phyloP scores from a whole-genome alignment of 2,113 vertebrate species.

The Alectura lathami region DNA sequence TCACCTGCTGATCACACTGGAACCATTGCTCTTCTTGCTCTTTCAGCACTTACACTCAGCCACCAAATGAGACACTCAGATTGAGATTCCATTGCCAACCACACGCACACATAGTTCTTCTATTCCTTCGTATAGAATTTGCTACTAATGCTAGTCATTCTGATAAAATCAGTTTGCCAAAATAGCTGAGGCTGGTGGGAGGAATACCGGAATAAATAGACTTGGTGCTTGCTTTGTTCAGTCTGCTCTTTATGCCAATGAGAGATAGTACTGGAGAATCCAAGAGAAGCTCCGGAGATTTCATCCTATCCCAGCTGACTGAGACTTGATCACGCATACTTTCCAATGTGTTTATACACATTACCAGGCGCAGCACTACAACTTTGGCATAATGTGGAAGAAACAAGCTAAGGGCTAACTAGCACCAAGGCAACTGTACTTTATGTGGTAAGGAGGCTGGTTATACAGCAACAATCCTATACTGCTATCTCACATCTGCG shows the following conservation, averaged over 20 bases:
- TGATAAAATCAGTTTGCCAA: neutral
- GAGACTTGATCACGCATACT: neutral
- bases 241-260: neutral
- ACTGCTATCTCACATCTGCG: neutral
- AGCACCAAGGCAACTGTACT: neutral
- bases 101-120: neutral
- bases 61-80: neutral
- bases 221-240: neutral
- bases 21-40: neutral
- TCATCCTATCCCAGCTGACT: neutral
- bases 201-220: neutral
- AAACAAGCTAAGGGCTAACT: neutral
- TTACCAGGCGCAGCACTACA: neutral
- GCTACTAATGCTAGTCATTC: neutral
- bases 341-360: neutral
- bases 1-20: neutral
- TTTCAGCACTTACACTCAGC: neutral
- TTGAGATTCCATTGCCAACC: neutral
- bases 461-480: neutral
- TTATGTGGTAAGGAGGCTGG: neutral
- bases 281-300: neutral
- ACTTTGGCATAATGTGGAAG: fast-evolving
- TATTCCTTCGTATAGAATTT: neutral
- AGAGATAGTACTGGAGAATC: neutral
- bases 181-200: neutral